A percentile compares a stretch with the other conserved stretches of the same genome.
Conservation (phyloP, 2,113 vertebrate genomes). For the Taxidea taxus region DNA sequence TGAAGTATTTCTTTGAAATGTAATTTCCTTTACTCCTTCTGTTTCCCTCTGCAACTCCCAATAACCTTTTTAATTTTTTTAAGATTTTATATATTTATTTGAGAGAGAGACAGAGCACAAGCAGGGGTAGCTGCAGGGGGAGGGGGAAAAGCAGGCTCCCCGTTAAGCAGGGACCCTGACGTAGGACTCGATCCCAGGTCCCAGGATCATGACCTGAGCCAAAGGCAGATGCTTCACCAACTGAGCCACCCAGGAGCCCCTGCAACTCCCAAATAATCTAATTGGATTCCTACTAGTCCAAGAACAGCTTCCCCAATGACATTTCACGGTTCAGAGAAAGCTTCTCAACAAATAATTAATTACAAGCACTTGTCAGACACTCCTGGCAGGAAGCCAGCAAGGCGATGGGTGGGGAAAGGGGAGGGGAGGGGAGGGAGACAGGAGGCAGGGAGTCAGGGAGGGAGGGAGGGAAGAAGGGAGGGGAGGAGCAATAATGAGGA, state of each 20-base stretch:
- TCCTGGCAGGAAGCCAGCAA: not conserved
- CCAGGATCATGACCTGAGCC: too few relatives aligned
- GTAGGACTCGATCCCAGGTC: too few relatives aligned
- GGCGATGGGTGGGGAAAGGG: not conserved
- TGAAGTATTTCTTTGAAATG: not conserved
- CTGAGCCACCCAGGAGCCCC: not conserved
- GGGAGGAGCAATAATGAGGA: not conserved
- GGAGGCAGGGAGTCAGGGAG: not conserved
- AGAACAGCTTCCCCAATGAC: not conserved
- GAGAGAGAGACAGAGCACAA: too few relatives aligned
- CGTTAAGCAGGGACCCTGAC: too few relatives aligned
- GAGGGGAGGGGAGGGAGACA: not conserved
- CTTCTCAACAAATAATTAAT: not conserved
- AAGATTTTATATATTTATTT: too few relatives aligned
- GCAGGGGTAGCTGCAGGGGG: too few relatives aligned
- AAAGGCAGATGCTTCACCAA: too few relatives aligned
- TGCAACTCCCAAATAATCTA: not conserved
- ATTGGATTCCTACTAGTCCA: not conserved
- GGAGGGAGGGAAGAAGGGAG: not conserved
- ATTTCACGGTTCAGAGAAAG: conserved; percentile 20
- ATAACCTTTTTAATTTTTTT: not conserved
- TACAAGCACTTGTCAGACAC: not conserved
- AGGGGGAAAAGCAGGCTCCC: too few relatives aligned
- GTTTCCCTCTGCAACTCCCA: not conserved
- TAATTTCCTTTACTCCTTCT: not conserved